Evolutionary conservation across 1,140 invertebrate genomes (phyloP).

Genomic region (Drosophila kikkawai): DNA sequence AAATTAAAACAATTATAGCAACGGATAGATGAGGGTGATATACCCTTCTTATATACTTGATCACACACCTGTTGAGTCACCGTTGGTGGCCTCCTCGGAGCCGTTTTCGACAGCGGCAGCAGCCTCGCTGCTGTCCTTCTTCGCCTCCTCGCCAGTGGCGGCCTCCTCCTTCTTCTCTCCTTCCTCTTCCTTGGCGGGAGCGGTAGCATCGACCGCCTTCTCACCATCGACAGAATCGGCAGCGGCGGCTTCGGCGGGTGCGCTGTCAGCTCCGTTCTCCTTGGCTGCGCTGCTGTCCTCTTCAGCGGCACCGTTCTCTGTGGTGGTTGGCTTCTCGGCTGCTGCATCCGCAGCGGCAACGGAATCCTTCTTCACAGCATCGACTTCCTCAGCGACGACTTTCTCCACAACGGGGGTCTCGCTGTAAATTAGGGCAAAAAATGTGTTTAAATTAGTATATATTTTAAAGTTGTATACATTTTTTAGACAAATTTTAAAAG

Average conservation of each 20-base stretch:
- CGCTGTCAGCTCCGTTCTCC: conserved; percentile 63
- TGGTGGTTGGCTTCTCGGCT: conserved; percentile 62
- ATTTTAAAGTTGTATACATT: neutral
- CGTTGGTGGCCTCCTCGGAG: conserved; percentile 75
- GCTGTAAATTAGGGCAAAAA: conserved; percentile 40
- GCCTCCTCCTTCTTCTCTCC: conserved; percentile 64
- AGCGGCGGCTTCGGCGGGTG: conserved; percentile 37
- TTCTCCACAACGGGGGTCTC: conserved; percentile 84
- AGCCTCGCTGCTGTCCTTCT: conserved; percentile 69
- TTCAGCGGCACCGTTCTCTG: conserved; percentile 71
- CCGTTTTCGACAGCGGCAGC: conserved; percentile 69
- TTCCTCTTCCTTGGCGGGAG: conserved; percentile 46
- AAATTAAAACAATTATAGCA: conserved; percentile 1
- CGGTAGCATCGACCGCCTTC: conserved; percentile 36
- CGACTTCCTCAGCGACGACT: conserved; percentile 79
- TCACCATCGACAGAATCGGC: conserved; percentile 48
- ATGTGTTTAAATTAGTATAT: neutral
- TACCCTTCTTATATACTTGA: neutral
- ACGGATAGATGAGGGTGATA: too few relatives aligned
- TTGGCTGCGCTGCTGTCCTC: conserved; percentile 60
- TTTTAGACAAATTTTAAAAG: too few relatives aligned
- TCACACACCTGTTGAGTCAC: conserved; percentile 80
- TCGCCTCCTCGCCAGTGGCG: conserved; percentile 62
- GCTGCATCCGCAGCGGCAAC: conserved; percentile 63
- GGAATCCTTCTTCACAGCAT: conserved; percentile 78